phyloP scores from a whole-genome alignment of 2,797 vertebrate species.

The Sebastes itinus region DNA sequence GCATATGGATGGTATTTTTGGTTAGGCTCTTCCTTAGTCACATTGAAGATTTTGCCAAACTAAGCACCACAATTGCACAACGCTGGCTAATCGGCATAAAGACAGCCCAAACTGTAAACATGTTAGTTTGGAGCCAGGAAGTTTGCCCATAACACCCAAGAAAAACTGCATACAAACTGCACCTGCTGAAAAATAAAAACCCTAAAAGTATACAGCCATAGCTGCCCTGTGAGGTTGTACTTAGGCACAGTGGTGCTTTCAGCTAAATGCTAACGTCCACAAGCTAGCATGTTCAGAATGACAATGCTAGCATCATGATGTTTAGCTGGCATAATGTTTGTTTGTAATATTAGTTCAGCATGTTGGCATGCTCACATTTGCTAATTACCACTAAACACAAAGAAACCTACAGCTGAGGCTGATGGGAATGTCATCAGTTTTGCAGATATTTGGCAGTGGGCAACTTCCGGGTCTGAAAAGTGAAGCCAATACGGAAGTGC shows the following conservation, averaged over 20 bases:
- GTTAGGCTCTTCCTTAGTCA: not conserved
- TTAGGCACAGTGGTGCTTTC: rapidly evolving
- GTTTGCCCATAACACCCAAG: no score
- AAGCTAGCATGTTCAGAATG: rapidly evolving
- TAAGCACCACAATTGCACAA: not conserved
- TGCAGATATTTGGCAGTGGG: no score
- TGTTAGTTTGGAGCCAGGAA: no score
- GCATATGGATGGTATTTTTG: not conserved
- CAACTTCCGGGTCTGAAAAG: rapidly evolving
- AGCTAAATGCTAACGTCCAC: not conserved
- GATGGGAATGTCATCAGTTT: no score
- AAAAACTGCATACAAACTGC: no score
- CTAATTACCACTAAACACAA: no score
- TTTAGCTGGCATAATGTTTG: not conserved
- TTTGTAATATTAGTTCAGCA: no score
- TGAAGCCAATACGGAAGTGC: rapidly evolving
- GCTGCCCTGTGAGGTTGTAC: not conserved
- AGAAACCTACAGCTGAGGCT: no score
- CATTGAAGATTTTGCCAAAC: not conserved
- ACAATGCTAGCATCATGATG: not conserved
- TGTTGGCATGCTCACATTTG: no score
- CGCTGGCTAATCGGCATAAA: not conserved
- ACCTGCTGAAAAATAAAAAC: no score
- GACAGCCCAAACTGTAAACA: not conserved
- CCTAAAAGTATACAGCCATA: not conserved